Evolutionary conservation across 64 coral and sea anemone species (phyloP).

Genomic region (Orbicella faveolata): DNA sequence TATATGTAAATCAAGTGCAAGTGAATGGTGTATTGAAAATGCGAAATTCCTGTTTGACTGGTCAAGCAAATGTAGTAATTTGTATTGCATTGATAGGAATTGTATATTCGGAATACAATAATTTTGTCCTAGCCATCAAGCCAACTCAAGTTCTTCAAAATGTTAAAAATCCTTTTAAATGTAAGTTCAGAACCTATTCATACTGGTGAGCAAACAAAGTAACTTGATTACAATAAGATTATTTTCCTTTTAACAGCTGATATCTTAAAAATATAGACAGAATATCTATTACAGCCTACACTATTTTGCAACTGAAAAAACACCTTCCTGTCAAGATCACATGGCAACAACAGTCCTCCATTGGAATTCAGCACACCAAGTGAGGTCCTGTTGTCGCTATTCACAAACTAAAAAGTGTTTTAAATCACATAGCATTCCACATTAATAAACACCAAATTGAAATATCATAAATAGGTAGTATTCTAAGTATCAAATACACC

Average conservation of each 20-base stretch:
- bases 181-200: neutral
- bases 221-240: neutral
- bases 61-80: too few species aligned
- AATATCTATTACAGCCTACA: neutral
- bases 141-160: neutral
- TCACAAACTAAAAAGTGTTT: too few species aligned
- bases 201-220: neutral
- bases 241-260: neutral
- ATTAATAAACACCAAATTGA: neutral
- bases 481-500: too few species aligned
- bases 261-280: neutral
- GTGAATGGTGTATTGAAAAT: neutral
- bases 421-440: too few species aligned
- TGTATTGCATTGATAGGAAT: too few species aligned
- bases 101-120: too few species aligned
- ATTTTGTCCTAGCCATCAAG: neutral
- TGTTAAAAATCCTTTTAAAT: neutral
- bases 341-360: constrained; percentile 8
- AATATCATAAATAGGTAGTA: neutral
- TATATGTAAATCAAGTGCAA: neutral
- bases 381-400: too few species aligned
- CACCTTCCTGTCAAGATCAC: neutral
- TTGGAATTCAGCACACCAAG: neutral
- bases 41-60: too few species aligned
- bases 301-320: neutral